Percentiles rank a stretch among this genome's conserved stretches.
phyloP scores from a whole-genome alignment of 2,797 vertebrate species.

The Lateolabrax maculatus region DNA sequence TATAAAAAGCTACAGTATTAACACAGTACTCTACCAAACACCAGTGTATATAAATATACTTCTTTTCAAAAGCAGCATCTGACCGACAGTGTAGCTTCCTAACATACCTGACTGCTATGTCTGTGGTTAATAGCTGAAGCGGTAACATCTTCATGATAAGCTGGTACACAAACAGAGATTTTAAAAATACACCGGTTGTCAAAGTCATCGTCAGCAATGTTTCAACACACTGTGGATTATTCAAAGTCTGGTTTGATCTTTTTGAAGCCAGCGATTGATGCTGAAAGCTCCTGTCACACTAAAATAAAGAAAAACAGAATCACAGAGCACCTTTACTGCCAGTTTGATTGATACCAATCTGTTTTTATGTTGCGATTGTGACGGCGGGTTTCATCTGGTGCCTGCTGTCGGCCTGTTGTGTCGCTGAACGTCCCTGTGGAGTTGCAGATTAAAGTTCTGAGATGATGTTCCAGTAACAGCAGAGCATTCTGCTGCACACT shows the following conservation, averaged over 20 bases:
- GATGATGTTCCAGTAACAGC: conserved; percentile 41
- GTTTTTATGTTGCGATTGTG: conserved; percentile 24
- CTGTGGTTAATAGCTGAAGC: not conserved
- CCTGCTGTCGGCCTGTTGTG: conserved; percentile 17
- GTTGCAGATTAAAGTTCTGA: conserved; percentile 56
- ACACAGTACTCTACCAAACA: not conserved
- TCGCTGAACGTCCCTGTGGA: conserved; percentile 40
- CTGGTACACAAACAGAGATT: conserved; percentile 9
- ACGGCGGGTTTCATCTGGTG: conserved; percentile 46
- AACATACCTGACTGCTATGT: not conserved
- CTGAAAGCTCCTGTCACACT: conserved; percentile 46
- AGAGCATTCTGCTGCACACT: conserved; percentile 9
- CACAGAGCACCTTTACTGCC: conserved; percentile 3
- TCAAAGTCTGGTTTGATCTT: conserved; percentile 50
- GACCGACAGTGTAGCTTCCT: not conserved
- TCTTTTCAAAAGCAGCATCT: not conserved
- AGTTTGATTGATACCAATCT: conserved; percentile 13
- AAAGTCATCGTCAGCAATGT: conserved; percentile 11
- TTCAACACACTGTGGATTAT: conserved; percentile 32
- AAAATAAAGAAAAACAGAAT: conserved; percentile 40
- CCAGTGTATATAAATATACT: not conserved
- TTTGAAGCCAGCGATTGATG: conserved; percentile 23
- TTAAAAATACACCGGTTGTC: conserved; percentile 55
- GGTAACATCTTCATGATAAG: not conserved
- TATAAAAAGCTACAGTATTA: not conserved